phyloP scores from a whole-genome alignment of 1,140 invertebrate genomes.

The Pseudomyrmex gracilis region DNA sequence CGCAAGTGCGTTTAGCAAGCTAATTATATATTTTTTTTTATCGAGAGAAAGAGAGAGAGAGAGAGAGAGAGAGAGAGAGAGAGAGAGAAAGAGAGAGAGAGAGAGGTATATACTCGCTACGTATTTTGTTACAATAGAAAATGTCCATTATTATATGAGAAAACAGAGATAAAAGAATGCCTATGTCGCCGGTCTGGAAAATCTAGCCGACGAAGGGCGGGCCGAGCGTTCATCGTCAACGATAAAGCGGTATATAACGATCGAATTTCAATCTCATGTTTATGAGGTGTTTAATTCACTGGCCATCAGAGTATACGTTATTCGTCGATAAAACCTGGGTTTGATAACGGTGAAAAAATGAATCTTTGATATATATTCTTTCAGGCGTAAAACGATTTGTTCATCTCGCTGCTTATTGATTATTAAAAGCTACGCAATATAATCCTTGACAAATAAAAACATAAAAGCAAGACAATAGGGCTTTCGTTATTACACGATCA shows the following conservation, averaged over 20 bases:
- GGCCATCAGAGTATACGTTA: not conserved
- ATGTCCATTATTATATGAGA: too few relatives aligned
- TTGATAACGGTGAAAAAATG: not conserved
- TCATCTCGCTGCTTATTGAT: not conserved
- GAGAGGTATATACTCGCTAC: too few relatives aligned
- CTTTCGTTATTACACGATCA: not conserved
- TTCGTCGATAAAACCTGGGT: conserved; percentile 5
- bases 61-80: too few relatives aligned
- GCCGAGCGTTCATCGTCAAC: not conserved
- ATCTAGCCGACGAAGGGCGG: not conserved
- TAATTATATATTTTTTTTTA: not conserved
- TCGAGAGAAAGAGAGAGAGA: not conserved
- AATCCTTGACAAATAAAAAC: not conserved
- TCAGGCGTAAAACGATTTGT: not conserved
- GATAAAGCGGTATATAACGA: conserved; percentile 54
- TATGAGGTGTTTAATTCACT: conserved; percentile 47
- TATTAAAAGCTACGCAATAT: not conserved
- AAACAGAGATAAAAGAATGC: too few relatives aligned
- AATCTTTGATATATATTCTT: not conserved
- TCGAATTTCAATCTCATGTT: conserved; percentile 18
- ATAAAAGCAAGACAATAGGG: not conserved
- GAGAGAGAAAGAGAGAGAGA: too few relatives aligned
- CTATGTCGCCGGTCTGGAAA: not conserved
- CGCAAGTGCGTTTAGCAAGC: not conserved
- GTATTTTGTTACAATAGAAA: too few relatives aligned